phyloP scores from a whole-genome alignment of 2,797 vertebrate genomes.

The Stomatorhinus walkeri region DNA sequence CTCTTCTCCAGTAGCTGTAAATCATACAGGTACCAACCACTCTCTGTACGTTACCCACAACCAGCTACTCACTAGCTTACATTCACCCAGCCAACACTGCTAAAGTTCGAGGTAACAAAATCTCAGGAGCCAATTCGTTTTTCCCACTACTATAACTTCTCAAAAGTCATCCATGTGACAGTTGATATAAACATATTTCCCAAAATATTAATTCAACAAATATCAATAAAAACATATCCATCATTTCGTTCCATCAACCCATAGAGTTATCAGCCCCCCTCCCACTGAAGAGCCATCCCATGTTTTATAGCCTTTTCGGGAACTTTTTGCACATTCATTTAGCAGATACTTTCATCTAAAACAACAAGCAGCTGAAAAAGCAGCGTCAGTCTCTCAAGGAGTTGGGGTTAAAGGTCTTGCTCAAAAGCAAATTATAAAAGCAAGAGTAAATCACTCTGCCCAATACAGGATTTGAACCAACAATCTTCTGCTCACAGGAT shows the following conservation, averaged over 20 bases:
- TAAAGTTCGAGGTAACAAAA: background rate
- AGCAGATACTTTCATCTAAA: background rate
- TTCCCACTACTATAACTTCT: background rate
- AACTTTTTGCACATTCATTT: background rate
- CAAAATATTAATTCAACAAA: background rate
- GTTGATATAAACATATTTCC: background rate
- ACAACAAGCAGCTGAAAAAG: background rate
- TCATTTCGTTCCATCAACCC: background rate
- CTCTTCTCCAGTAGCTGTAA: background rate
- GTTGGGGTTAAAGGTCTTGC: background rate
- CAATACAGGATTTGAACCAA: background rate
- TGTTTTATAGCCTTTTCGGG: background rate
- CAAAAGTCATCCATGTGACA: background rate
- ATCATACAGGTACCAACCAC: background rate
- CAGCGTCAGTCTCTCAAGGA: background rate
- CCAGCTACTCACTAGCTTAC: background rate
- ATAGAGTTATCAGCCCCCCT: background rate
- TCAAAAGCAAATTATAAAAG: background rate
- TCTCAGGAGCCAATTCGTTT: background rate
- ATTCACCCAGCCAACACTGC: background rate
- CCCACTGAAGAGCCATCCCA: background rate
- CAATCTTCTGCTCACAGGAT: background rate
- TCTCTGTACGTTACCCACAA: background rate
- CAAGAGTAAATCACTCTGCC: background rate
- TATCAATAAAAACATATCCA: background rate